Conservation (phyloP, 2,888 invertebrate genomes). For the Gymnoscelis rufifasciata region DNA sequence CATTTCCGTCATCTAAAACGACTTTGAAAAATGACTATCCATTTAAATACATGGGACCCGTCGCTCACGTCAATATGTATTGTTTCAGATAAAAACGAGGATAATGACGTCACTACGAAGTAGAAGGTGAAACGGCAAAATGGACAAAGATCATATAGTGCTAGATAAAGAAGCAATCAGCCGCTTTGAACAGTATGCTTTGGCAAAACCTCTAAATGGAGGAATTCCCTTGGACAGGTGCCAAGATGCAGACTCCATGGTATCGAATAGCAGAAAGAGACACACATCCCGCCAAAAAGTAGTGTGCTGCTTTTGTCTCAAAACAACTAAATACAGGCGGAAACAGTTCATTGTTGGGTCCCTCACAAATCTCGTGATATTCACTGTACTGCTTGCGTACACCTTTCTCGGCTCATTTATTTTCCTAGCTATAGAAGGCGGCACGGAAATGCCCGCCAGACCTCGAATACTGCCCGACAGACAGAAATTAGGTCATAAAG, state of each 20-base stretch:
- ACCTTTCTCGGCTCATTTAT: slow-evolving; percentile 88
- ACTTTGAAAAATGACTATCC: slow-evolving; percentile 65
- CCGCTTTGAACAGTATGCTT: slow-evolving; percentile 73
- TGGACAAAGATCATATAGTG: slow-evolving; percentile 74
- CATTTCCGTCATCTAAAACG: slow-evolving; percentile 48
- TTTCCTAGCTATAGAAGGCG: slow-evolving; percentile 90
- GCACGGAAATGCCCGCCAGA: slow-evolving; percentile 75
- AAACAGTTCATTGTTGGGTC: slow-evolving; percentile 85
- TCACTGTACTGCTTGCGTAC: slow-evolving; percentile 88
- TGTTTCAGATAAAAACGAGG: slow-evolving; percentile 62
- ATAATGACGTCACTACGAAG: slow-evolving; percentile 55
- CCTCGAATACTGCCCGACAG: slow-evolving; percentile 72
- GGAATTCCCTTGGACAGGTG: slow-evolving; percentile 75
- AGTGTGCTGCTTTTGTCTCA: slow-evolving; percentile 77
- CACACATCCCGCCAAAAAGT: slow-evolving; percentile 74
- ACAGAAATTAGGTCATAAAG: slow-evolving; percentile 74
- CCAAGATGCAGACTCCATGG: slow-evolving; percentile 75
- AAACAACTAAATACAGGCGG: slow-evolving; percentile 75
- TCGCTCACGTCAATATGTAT: slow-evolving; percentile 39
- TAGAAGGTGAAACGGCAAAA: slow-evolving; percentile 53
- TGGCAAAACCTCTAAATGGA: slow-evolving; percentile 74
- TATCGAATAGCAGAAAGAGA: slow-evolving; percentile 72
- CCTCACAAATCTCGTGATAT: slow-evolving; percentile 90
- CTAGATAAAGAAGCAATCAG: slow-evolving; percentile 75
- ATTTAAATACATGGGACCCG: slow-evolving; percentile 39